These are phyloP conservation scores for Megaleporinus macrocephalus DNA, from an alignment of 2,113 vertebrate species.

Conservation along the genomic window DNA sequence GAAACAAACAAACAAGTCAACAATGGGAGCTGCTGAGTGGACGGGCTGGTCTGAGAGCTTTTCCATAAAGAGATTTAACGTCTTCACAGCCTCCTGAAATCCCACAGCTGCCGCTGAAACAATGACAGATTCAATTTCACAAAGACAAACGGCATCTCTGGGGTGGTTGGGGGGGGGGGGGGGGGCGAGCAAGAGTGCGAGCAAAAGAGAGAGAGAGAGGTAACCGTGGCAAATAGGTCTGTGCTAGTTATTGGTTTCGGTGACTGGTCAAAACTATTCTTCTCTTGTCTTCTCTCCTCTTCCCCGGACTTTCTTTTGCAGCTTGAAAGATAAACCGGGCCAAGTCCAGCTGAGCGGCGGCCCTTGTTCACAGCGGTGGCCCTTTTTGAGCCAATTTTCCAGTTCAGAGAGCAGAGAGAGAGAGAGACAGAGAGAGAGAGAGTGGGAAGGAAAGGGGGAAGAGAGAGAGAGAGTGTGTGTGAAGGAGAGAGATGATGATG, in stretches of 20 bases:
- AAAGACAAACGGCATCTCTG: constrained; percentile 53
- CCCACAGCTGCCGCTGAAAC: constrained; percentile 59
- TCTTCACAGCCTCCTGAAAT: constrained; percentile 61
- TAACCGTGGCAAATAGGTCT: constrained; percentile 75
- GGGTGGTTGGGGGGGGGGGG: constrained; percentile 33
- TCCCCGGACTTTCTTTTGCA: constrained; percentile 67
- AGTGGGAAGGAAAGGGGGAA: constrained; percentile 59
- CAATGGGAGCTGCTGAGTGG: constrained; percentile 25
- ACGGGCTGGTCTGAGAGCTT: constrained; percentile 21
- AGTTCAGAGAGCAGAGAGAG: constrained; percentile 82
- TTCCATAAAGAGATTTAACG: constrained; percentile 51
- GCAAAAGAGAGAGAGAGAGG: constrained; percentile 57
- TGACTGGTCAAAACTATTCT: constrained; percentile 84
- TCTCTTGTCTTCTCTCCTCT: constrained; percentile 73
- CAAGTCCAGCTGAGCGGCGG: constrained; percentile 80
- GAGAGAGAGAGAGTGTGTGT: constrained; percentile 28
- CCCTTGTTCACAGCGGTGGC: constrained; percentile 83
- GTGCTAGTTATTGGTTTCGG: constrained; percentile 83
- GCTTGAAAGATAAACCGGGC: constrained; percentile 80
- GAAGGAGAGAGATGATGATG: constrained; percentile 38
- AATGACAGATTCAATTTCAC: constrained; percentile 65
- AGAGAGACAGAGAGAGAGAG: constrained; percentile 74
- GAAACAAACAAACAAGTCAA: constrained; percentile 46
- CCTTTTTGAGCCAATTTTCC: constrained; percentile 85
- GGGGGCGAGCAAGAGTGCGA: constrained; percentile 25